Base-by-base conservation (phyloP, 53 echinoderm and acorn worm genomes). In the Luidia sarsii region DNA sequence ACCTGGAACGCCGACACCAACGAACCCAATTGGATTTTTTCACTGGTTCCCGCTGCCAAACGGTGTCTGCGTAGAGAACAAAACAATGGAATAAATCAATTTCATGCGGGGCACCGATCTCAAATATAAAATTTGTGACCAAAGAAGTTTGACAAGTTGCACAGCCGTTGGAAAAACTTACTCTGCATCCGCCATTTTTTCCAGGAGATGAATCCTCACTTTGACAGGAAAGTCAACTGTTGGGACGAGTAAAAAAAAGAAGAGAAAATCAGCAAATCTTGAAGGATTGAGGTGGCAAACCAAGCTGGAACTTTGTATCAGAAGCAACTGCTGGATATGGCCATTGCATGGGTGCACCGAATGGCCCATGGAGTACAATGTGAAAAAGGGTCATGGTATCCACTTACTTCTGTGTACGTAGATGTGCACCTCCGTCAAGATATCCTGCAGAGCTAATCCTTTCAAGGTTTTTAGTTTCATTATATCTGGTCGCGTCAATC, bases 401-500 rank as follows among this genome's bases (percentile, higher is more conserved):
- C n/a, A 92, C 92, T 93, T 71, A 95, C 96, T 88, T 95, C 93
- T 93, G 45, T 95, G 96, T 30, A 95, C 96, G 46, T 93, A 95
- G 1, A 79, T 90, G 49, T 95, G 96, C 2, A 95, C 93, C 72
- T 95, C 96, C 21, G 88, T 72, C 54, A 95, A 71, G 33, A 95
- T 88, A 39, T 95, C 96, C 60, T 93, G 96, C 18, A 95, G 67
- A 15, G 96, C 96, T 15, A 95, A 74, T 18, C 96, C 96, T 60
- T 95, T 95, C 33, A 95, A 23, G 20, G 90, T 85, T 72, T 95
- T 95, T 64, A 95, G 57, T 36, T 95, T 69, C 48, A 81, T 68
- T n/a, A 90, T 95, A 64, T 90, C 95, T 95, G 74, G 18, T 75
- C 19, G 23, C 21, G 16, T 25, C 18, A 7, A 56, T 56, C 18